Base-by-base conservation (phyloP, 2,888 invertebrate genomes). In the Timandra comae region DNA sequence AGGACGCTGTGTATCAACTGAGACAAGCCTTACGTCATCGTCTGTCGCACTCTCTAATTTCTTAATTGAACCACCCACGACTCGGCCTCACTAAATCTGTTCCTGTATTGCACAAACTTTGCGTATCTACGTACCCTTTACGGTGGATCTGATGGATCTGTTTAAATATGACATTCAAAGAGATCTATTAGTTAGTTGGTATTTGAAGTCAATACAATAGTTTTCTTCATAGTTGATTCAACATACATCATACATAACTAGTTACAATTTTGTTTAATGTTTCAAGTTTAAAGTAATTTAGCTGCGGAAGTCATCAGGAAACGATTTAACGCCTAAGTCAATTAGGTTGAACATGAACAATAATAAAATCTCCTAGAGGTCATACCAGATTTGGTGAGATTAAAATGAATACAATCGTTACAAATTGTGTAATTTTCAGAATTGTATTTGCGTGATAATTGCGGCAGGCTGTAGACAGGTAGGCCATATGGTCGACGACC, bases 401-500 rank as follows among this genome's bases (percentile, higher is more conserved):
- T 46, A 52, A 52, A 51, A 43, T 49, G 53, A 56, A 52, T 44
- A 48, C 27, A 35, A 49, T 52, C 43, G 43, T 41, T 33, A 25
- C 26, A 6, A 6, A 32, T 61, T 61, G 53, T 52, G 51, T 53
- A 59, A 63, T 60, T 65, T 61, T 50, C 43, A 51, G 51, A 47
- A 44, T 54, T 33, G 36, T 41, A 49, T 43, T 56, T 52, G 52
- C 52, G 41, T 47, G 59, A 42, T 49, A 39, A 29, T 39, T 16
- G 16, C 16, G 45, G 33, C 49, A 48, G 46, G 45, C 48, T 52
- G 46, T 41, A 52, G 49, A 53, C 63, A 63, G 64, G 64, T 65
- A 66, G 56, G 64, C 75, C 77, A 77, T 75, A 76, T 77, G 77
- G 77, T 68, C 72, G 73, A 47, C 66, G 76, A 67, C 77, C 77